phyloP scores from a whole-genome alignment of 1,140 invertebrate genomes.

The Aphaenogaster ashmeadi region DNA sequence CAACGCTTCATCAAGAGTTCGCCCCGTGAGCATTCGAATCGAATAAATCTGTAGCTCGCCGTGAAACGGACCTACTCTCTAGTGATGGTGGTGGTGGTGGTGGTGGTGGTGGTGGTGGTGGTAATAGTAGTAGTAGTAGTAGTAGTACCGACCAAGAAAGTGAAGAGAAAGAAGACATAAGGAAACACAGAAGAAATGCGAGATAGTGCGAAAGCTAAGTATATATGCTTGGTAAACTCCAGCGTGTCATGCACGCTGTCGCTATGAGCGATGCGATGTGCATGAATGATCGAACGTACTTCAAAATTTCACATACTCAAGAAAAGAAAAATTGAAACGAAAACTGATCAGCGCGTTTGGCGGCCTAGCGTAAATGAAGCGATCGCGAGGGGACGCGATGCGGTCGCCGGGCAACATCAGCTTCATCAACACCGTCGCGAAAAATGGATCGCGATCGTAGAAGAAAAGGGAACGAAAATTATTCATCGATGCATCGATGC shows the following conservation, averaged over 20 bases:
- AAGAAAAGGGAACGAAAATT: constrained; percentile 2
- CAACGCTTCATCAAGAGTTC: constrained; percentile 20
- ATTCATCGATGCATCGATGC: not conserved
- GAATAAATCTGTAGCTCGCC: constrained; percentile 23
- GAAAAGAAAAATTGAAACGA: not conserved
- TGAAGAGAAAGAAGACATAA: not conserved
- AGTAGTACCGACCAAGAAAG: not conserved
- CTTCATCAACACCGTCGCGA: constrained; percentile 12
- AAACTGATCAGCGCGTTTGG: constrained; percentile 10
- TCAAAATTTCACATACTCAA: not conserved
- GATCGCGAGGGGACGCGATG: not conserved
- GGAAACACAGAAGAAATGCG: not conserved
- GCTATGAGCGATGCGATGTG: constrained; percentile 10
- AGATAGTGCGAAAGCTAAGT: not conserved
- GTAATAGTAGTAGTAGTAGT: not conserved
- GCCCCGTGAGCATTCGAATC: not conserved
- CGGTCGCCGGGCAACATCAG: not conserved
- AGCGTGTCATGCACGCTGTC: not conserved
- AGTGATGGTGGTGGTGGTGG: not conserved
- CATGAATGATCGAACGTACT: constrained; percentile 22
- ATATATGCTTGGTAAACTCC: constrained; percentile 7
- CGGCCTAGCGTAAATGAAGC: constrained; percentile 48
- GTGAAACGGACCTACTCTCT: constrained; percentile 57
- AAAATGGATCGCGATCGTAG: not conserved
- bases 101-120: not conserved